Evolutionary conservation across 1,140 invertebrate genomes (phyloP).

Genomic region (Drosophila oshimai): DNA sequence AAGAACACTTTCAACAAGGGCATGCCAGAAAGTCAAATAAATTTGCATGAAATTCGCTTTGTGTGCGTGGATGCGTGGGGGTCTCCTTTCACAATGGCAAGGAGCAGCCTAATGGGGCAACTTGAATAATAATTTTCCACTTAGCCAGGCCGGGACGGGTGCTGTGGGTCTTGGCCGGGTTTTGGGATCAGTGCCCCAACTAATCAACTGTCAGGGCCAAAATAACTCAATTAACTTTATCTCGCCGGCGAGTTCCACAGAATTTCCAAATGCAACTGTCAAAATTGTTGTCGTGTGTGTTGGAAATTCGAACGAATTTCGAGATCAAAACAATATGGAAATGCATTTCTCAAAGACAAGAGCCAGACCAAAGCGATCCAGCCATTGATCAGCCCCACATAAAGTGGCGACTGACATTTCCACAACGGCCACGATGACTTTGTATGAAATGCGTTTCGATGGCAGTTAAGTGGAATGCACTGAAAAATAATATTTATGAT

Average conservation of each 20-base stretch:
- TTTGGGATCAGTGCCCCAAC: conserved; percentile 46
- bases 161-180: neutral
- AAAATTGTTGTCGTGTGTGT: conserved; percentile 61
- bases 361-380: conserved; percentile 30
- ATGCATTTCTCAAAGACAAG: conserved; percentile 71
- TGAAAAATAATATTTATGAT: no score
- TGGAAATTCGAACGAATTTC: conserved; percentile 73
- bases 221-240: conserved; percentile 80
- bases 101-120: conserved; percentile 66
- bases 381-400: conserved; percentile 74
- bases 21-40: conserved; percentile 19
- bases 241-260: conserved; percentile 51
- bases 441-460: conserved; percentile 72
- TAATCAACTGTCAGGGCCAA: conserved; percentile 71
- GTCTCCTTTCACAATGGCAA: conserved; percentile 45
- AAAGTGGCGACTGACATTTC: conserved; percentile 77
- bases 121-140: conserved; percentile 73
- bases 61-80: conserved; percentile 44
- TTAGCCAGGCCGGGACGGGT: conserved; percentile 43
- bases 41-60: conserved; percentile 49
- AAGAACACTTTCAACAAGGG: neutral
- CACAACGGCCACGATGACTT: conserved; percentile 63
- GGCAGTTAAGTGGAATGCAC: conserved; percentile 32
- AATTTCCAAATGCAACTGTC: conserved; percentile 76
- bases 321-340: conserved; percentile 78